Conservation (phyloP, 2,888 invertebrate genomes). For the Cosmia trapezina region DNA sequence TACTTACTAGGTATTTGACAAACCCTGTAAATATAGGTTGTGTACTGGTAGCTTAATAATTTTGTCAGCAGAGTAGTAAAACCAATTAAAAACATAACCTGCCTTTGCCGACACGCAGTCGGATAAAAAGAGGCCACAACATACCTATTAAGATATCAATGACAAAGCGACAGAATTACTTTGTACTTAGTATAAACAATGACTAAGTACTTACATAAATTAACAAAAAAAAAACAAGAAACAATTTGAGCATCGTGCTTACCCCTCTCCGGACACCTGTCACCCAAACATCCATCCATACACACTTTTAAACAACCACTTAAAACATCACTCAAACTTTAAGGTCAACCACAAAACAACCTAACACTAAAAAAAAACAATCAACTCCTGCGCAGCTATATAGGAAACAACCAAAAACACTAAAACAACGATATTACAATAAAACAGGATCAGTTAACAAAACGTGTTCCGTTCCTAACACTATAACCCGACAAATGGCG, state of each 20-base stretch:
- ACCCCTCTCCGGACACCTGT: slow-evolving; percentile 34
- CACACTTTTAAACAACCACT: slow-evolving; percentile 38
- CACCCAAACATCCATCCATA: slow-evolving; percentile 57
- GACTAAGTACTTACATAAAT: neutral
- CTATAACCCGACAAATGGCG: slow-evolving; percentile 43
- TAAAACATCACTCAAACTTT: slow-evolving; percentile 40
- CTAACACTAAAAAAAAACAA: slow-evolving; percentile 7
- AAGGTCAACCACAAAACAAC: slow-evolving; percentile 6
- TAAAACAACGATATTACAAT: slow-evolving; percentile 2
- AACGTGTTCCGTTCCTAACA: slow-evolving; percentile 35
- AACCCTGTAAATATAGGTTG: neutral
- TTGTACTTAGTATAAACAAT: neutral
- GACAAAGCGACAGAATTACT: neutral
- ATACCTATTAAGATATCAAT: neutral
- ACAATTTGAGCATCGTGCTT: slow-evolving; percentile 30
- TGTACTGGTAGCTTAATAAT: too few relatives aligned
- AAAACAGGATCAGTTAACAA: neutral
- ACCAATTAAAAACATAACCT: neutral
- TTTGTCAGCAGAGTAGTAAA: too few relatives aligned
- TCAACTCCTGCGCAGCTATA: slow-evolving; percentile 11
- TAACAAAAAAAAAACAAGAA: neutral
- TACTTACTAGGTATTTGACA: neutral
- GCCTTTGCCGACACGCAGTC: neutral
- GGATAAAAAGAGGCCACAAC: neutral
- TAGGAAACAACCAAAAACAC: slow-evolving; percentile 1